Percentiles rank a stretch among this genome's conserved stretches.
These are phyloP conservation scores for Sigmodon hispidus DNA, from an alignment of 2,113 vertebrate species.

Conservation along the genomic window DNA sequence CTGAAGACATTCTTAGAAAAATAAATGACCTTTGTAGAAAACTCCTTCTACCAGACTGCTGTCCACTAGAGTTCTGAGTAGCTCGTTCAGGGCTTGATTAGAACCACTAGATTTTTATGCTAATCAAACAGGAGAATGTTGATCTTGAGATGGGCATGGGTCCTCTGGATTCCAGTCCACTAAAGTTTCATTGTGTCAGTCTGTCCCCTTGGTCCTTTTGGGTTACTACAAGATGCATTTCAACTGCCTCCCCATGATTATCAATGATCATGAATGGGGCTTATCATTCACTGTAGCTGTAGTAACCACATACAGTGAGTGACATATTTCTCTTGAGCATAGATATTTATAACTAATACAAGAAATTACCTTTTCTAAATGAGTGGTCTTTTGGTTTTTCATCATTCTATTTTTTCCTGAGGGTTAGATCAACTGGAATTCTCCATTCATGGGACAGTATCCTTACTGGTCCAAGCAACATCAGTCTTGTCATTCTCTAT, in stretches of 20 bases:
- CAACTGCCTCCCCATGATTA: neutral
- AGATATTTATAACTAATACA: neutral
- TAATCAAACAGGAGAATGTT: neutral
- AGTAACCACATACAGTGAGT: neutral
- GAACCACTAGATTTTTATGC: conserved; percentile 18
- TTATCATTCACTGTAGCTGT: neutral
- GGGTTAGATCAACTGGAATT: neutral
- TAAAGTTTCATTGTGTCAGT: neutral
- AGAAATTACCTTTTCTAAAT: neutral
- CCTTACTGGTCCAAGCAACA: neutral
- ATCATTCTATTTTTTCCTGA: neutral
- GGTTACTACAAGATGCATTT: no score
- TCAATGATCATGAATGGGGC: accelerated
- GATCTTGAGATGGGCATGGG: neutral
- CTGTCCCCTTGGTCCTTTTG: neutral
- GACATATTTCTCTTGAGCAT: neutral
- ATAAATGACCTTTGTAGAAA: neutral
- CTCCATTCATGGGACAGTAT: neutral
- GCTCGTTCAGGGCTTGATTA: neutral
- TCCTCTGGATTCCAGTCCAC: neutral
- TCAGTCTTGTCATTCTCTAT: neutral
- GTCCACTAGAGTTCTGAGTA: neutral
- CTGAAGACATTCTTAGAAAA: conserved; percentile 21
- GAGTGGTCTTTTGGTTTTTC: neutral
- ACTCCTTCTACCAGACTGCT: neutral